Base-by-base conservation (phyloP, 2,113 vertebrate species). In the Ascaphus truei region DNA sequence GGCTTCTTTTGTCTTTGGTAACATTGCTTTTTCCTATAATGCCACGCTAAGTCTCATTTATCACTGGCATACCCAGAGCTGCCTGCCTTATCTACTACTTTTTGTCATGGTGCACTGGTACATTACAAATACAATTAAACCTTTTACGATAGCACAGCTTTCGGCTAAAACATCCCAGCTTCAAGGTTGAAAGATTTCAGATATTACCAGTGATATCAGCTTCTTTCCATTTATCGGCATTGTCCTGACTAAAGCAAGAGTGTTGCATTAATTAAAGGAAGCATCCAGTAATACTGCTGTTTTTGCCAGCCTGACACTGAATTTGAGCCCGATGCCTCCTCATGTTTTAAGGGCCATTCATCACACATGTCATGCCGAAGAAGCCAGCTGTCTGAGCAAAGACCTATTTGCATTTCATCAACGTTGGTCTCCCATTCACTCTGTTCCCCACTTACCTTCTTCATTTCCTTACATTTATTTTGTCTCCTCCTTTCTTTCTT, bases 311-410 rank as follows among this genome's bases (percentile, higher is more conserved):
- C 83, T 92, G 91, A 96, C 93, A 93, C 85, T 83, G 91, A 94
- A 91, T 86, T 82, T 91, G 89, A 91, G 89, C 85, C 88, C 91
- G 90, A 93, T 95, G 93, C 90, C 94, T 93, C 90, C 90, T 89
- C 86, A 83, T 91, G 87, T 89, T 93, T 88, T 93, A 92, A 87
- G 90, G 90, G 89, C 90, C 92, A 98, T 98, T 96, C 91, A 96
- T 98, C 95, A 98, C 91, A 91, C 89, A 86, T 92, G 94, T 96
- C 94, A 95, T 88, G 88, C 90, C 84, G 85, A 89, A 91, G 85
- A 88, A 90, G 88, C 88, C 93, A 94, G 95, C 93, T 95, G 92
- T 90, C 91, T 86, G 87, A 89, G 90, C 90, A 89, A 76, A 85
- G 78, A 73, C 74, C 88, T 85, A 94, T 95, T 94, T 88, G 90